These are phyloP conservation scores for Dendropsophus ebraccatus DNA, from an alignment of 2,113 vertebrate genomes.

Conservation along the genomic window DNA sequence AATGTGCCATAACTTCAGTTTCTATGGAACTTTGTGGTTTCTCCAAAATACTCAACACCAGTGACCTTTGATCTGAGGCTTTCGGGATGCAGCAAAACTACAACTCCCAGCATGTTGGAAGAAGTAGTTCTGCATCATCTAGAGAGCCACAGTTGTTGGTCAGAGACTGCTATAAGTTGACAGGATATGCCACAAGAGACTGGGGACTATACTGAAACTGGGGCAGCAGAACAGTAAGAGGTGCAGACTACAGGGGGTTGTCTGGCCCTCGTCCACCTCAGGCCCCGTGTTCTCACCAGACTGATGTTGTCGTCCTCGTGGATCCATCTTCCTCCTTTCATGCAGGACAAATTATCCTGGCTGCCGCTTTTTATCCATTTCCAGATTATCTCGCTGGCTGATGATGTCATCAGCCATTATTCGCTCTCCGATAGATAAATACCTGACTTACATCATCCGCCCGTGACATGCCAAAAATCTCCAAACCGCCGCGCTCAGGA, in stretches of 20 bases:
- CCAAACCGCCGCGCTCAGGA: not conserved
- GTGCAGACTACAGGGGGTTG: no score
- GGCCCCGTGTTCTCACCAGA: not conserved
- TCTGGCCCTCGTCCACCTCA: no score
- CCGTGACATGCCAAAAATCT: constrained; percentile 32
- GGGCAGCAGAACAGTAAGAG: no score
- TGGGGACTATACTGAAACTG: no score
- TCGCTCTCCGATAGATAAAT: constrained; percentile 30
- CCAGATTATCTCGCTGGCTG: constrained; percentile 28
- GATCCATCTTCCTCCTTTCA: constrained; percentile 49
- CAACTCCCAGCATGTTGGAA: no score
- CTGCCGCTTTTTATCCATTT: constrained; percentile 36
- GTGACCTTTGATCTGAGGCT: no score
- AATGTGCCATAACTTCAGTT: not conserved
- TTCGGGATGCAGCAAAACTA: no score
- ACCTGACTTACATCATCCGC: constrained; percentile 16
- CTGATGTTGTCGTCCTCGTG: not conserved
- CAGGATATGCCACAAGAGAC: no score
- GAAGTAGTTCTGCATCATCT: no score
- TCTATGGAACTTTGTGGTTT: not conserved
- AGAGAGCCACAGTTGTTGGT: no score
- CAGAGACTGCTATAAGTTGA: no score
- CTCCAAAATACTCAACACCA: no score
- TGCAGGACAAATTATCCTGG: constrained; percentile 43
- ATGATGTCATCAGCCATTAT: constrained; percentile 57